phyloP scores from a whole-genome alignment of 2,888 invertebrate species.

The Tromatobia lineatoria region DNA sequence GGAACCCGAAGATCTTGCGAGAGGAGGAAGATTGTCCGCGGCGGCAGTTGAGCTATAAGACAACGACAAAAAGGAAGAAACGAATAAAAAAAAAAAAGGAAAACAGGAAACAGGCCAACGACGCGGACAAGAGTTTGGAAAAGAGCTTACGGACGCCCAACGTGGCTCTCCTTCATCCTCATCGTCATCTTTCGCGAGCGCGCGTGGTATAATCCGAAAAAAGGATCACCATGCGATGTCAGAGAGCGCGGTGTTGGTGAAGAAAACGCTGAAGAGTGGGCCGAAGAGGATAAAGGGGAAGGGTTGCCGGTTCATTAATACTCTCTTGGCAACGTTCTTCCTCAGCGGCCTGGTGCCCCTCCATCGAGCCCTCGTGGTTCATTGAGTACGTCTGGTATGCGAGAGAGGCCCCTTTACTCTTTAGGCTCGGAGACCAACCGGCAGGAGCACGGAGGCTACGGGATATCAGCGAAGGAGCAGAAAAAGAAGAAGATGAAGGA shows the following conservation, averaged over 20 bases:
- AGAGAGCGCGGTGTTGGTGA: slow-evolving; percentile 9
- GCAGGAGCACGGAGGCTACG: slow-evolving; percentile 43
- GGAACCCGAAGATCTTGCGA: slow-evolving; percentile 11
- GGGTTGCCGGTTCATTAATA: slow-evolving; percentile 74
- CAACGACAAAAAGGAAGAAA: not conserved
- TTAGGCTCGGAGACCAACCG: slow-evolving; percentile 49
- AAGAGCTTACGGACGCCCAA: slow-evolving; percentile 36
- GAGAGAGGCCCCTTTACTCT: slow-evolving; percentile 72
- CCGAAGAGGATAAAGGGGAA: slow-evolving; percentile 19
- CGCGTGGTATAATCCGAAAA: slow-evolving; percentile 54
- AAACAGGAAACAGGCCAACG: slow-evolving; percentile 35
- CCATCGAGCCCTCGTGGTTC: slow-evolving; percentile 72
- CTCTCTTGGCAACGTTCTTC: slow-evolving; percentile 63
- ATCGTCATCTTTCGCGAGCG: slow-evolving; percentile 12
- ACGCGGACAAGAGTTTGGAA: slow-evolving; percentile 39
- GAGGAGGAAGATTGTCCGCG: slow-evolving; percentile 11
- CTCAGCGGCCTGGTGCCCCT: slow-evolving; percentile 50
- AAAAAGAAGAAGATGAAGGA: slow-evolving; percentile 22
- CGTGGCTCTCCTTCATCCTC: slow-evolving; percentile 28
- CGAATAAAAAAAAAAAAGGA: slow-evolving; percentile 12
- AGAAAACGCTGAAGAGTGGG: slow-evolving; percentile 21
- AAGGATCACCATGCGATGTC: slow-evolving; percentile 26
- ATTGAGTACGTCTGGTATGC: slow-evolving; percentile 83
- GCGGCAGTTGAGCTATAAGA: slow-evolving; percentile 36
- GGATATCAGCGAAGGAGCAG: slow-evolving; percentile 38